Percentiles rank a stretch among this genome's conserved stretches.
phyloP scores from a whole-genome alignment of 2,113 vertebrate species.

The Ploceus nigricollis region DNA sequence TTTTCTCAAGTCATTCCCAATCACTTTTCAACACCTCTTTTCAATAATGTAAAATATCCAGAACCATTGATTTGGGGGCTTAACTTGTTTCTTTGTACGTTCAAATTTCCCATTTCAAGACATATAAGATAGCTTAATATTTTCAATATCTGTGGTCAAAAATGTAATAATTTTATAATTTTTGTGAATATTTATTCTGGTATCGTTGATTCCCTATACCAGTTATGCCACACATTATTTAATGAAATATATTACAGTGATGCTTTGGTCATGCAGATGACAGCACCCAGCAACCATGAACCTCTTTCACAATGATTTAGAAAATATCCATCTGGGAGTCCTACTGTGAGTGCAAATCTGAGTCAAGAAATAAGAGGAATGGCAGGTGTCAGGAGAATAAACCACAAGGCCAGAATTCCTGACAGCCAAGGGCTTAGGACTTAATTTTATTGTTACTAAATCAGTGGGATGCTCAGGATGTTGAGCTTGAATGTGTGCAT shows the following conservation, averaged over 20 bases:
- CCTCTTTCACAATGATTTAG: background rate
- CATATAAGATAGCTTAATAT: background rate
- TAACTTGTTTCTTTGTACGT: background rate
- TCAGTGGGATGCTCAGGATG: background rate
- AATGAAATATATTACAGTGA: background rate
- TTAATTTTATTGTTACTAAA: background rate
- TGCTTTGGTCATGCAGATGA: background rate
- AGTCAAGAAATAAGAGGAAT: background rate
- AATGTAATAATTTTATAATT: background rate
- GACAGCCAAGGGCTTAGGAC: background rate
- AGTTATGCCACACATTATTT: background rate
- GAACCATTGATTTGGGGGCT: background rate
- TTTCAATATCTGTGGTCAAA: background rate
- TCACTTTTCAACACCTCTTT: background rate
- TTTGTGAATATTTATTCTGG: background rate
- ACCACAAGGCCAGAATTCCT: background rate
- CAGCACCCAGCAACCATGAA: background rate
- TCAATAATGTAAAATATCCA: background rate
- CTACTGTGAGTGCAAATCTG: background rate
- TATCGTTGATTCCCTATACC: background rate
- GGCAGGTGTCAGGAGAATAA: background rate
- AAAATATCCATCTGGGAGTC: background rate
- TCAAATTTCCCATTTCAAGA: background rate
- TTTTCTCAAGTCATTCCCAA: background rate
- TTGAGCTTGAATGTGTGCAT: background rate